Evolutionary conservation across 1,140 invertebrate genomes (phyloP).

Genomic region (Copidosoma floridanum): DNA sequence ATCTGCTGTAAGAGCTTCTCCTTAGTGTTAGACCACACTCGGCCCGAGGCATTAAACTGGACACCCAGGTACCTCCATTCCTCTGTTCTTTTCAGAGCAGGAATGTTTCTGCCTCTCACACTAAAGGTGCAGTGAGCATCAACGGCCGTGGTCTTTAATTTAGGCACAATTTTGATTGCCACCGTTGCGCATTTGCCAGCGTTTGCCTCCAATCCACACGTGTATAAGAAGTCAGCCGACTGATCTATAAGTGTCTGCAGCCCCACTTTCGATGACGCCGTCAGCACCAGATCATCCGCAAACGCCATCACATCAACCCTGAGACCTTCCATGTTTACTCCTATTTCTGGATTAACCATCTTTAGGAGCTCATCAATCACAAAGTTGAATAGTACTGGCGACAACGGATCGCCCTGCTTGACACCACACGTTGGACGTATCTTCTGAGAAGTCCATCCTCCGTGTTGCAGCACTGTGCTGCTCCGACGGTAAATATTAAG

Average conservation of each 20-base stretch:
- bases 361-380: slow-evolving; percentile 34
- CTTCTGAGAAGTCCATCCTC: neutral
- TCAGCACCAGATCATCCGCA: slow-evolving; percentile 48
- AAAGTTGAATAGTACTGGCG: slow-evolving; percentile 36
- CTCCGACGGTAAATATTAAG: neutral
- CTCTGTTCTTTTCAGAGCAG: neutral
- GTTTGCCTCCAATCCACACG: slow-evolving; percentile 36
- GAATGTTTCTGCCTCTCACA: neutral
- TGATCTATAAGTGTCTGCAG: slow-evolving; percentile 2
- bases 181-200: slow-evolving; percentile 36
- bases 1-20: slow-evolving; percentile 1
- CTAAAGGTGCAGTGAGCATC: neutral
- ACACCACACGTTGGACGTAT: slow-evolving; percentile 30
- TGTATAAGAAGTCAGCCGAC: neutral
- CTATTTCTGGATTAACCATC: slow-evolving; percentile 28
- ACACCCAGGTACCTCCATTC: neutral
- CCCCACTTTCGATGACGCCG: slow-evolving; percentile 34
- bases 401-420: slow-evolving; percentile 41
- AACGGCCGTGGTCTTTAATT: slow-evolving; percentile 24
- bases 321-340: slow-evolving; percentile 21
- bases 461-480: slow-evolving; percentile 8
- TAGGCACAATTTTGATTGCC: slow-evolving; percentile 30
- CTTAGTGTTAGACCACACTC: neutral
- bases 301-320: slow-evolving; percentile 40
- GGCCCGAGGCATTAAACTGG: neutral